Conservation (phyloP, 1,140 invertebrate species). For the Caenorhabditis brenneri region DNA sequence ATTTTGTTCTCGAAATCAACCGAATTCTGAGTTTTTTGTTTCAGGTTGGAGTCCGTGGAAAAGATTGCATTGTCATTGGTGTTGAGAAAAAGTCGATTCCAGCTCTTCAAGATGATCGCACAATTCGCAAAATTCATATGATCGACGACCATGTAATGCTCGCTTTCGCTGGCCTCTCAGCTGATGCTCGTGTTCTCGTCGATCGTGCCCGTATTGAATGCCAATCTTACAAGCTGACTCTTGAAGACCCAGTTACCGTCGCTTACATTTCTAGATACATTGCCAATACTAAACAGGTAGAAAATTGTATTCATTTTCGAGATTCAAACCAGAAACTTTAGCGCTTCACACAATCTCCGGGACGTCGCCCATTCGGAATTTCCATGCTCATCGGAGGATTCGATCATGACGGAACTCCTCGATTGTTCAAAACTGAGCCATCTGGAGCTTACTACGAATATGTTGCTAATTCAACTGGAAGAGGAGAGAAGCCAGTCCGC, state of each 20-base stretch:
- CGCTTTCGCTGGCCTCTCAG: slow-evolving; percentile 97
- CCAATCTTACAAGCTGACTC: slow-evolving; percentile 95
- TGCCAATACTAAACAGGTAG: slow-evolving; percentile 78
- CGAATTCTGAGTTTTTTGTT: slow-evolving; percentile 43
- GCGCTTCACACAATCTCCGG: slow-evolving; percentile 98
- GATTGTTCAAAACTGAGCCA: slow-evolving; percentile 97
- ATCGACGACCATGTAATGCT: slow-evolving; percentile 99
- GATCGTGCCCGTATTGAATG: slow-evolving; percentile 96
- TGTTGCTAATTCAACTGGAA: slow-evolving; percentile 97
- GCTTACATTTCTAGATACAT: slow-evolving; percentile 97
- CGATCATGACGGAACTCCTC: slow-evolving; percentile 92
- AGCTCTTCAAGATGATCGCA: slow-evolving; percentile 97
- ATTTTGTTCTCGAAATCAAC: too few species aligned
- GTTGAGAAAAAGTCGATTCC: slow-evolving; percentile 99
- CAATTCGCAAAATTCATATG: slow-evolving; percentile 96
- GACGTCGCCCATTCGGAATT: slow-evolving; percentile 95
- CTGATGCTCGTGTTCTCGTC: slow-evolving; percentile 96
- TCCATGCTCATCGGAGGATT: slow-evolving; percentile 97
- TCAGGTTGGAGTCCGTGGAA: slow-evolving; percentile 93
- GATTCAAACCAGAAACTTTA: slow-evolving; percentile 71
- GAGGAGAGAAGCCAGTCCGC: slow-evolving; percentile 94
- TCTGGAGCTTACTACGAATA: slow-evolving; percentile 99
- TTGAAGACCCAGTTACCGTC: slow-evolving; percentile 98
- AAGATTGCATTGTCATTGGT: slow-evolving; percentile 92
- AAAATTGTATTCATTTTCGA: not conserved